Percentiles rank a stretch among this genome's conserved stretches.
Evolutionary conservation across 2,113 vertebrate species (phyloP).

Genomic region (Terrapene triunguis): DNA sequence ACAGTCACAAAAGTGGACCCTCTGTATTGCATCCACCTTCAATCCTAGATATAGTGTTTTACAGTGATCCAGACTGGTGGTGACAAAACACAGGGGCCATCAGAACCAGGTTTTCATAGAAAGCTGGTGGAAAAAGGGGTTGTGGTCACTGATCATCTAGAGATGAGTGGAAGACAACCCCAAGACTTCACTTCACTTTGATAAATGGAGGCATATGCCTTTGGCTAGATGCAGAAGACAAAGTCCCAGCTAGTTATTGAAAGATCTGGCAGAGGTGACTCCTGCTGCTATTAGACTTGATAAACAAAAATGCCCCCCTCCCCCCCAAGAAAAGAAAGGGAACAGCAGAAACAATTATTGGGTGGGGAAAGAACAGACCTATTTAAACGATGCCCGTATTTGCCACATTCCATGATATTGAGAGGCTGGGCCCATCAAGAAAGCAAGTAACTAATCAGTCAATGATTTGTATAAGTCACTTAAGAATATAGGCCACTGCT

Average conservation of each 20-base stretch:
- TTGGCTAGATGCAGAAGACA: not conserved
- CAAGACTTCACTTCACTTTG: not conserved
- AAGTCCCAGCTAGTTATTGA: rapidly evolving
- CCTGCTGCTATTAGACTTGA: not conserved
- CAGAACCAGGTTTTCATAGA: not conserved
- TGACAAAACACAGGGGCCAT: not conserved
- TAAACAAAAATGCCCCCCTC: not conserved
- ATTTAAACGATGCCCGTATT: not conserved
- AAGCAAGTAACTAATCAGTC: not conserved
- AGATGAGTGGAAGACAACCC: not conserved
- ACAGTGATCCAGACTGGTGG: not conserved
- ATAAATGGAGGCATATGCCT: not conserved
- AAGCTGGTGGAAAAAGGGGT: rapidly evolving
- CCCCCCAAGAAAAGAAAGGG: not conserved
- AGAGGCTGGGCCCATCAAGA: not conserved
- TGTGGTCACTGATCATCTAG: not conserved
- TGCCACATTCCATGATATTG: not conserved
- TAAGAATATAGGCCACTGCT: slow-evolving; percentile 45
- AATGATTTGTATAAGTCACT: slow-evolving; percentile 30
- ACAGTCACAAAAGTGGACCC: rapidly evolving
- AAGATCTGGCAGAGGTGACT: not conserved
- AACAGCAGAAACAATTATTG: not conserved
- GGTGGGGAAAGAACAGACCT: not conserved
- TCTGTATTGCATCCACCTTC: rapidly evolving
- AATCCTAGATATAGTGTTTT: not conserved